A percentile compares a stretch with the other conserved stretches of the same genome.
These are phyloP conservation scores for Symphodus melops DNA, from an alignment of 2,113 vertebrate species.

Conservation along the genomic window DNA sequence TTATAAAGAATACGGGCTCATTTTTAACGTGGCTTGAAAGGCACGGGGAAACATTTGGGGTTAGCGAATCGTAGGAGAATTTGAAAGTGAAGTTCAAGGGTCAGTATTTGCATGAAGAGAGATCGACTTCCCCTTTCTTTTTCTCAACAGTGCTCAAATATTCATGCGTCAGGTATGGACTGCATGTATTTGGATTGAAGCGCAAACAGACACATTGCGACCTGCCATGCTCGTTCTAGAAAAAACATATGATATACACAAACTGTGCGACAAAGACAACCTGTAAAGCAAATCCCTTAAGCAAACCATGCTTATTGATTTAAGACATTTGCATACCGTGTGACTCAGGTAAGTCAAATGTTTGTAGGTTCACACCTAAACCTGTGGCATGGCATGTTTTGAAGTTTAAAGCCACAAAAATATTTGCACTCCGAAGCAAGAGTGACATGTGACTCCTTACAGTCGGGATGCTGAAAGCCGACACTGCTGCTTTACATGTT, in stretches of 20 bases:
- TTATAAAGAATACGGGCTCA: slow-evolving; percentile 11
- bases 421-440: slow-evolving; percentile 40
- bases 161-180: not conserved
- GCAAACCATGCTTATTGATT: slow-evolving; percentile 47
- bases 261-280: not conserved
- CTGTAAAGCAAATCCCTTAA: slow-evolving; percentile 10
- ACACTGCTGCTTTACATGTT: not conserved
- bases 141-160: too few species aligned
- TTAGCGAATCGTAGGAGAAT: not conserved
- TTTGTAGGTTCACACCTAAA: slow-evolving; percentile 1
- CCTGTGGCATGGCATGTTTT: not conserved
- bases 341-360: slow-evolving; percentile 11
- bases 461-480: not conserved
- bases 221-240: not conserved
- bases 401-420: not conserved
- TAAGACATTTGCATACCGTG: not conserved
- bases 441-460: slow-evolving; percentile 16
- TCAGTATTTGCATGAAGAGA: slow-evolving; percentile 7
- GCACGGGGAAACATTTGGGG: too few species aligned
- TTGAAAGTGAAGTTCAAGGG: slow-evolving; percentile 24
- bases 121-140: not conserved
- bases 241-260: not conserved
- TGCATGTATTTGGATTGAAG: not conserved
- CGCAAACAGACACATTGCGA: not conserved
- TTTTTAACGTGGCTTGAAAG: slow-evolving; percentile 23